These are phyloP conservation scores for Phorcus lineatus DNA, from an alignment of 2,888 invertebrate genomes.

Conservation along the genomic window DNA sequence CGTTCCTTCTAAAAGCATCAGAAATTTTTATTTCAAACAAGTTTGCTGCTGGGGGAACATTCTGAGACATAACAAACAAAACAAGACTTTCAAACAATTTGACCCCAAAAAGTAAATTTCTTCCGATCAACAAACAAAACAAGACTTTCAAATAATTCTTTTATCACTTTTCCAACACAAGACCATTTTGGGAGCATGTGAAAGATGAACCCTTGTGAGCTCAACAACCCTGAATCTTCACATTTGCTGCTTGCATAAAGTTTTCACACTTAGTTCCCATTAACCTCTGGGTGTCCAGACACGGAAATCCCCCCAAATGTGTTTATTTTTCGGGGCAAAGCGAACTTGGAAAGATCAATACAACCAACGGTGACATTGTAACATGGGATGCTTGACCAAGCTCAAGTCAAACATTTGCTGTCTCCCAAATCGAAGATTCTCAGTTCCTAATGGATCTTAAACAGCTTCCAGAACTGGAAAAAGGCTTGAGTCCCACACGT, in stretches of 20 bases:
- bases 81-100: no score
- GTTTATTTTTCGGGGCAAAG: slow-evolving; percentile 22
- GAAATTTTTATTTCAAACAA: no score
- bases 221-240: not conserved
- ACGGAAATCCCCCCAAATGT: slow-evolving; percentile 23
- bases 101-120: not conserved
- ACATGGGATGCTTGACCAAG: slow-evolving; percentile 2
- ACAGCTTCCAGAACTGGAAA: not conserved
- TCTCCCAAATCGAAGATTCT: slow-evolving; percentile 8
- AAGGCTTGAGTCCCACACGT: not conserved
- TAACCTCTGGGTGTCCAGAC: not conserved
- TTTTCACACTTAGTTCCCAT: slow-evolving; percentile 16
- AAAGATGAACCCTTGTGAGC: not conserved
- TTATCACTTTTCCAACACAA: not conserved
- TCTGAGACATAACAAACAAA: no score
- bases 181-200: not conserved
- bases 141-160: not conserved
- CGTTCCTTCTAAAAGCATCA: no score
- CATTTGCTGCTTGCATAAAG: slow-evolving; percentile 4
- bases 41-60: no score
- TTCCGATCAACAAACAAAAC: not conserved
- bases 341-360: slow-evolving; percentile 11
- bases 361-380: slow-evolving; percentile 15
- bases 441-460: not conserved
- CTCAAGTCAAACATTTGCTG: slow-evolving; percentile 16